phyloP scores from a whole-genome alignment of 2,888 invertebrate species.

The Megastigmus dorsalis region DNA sequence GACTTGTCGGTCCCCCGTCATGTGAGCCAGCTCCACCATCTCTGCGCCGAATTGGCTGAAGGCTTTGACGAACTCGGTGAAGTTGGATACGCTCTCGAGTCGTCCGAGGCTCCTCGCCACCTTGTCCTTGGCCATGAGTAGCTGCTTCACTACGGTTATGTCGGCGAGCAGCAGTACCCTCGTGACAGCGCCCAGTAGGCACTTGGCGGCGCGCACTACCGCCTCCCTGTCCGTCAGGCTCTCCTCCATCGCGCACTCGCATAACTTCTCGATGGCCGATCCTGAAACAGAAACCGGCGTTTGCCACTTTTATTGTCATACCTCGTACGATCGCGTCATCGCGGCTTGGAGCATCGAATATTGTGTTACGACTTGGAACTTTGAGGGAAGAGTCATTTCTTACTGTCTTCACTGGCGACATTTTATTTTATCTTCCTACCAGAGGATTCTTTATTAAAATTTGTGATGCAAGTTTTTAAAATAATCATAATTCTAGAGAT shows the following conservation, averaged over 20 bases:
- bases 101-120: conserved; percentile 88
- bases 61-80: conserved; percentile 98
- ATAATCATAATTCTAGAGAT: no score
- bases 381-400: neutral
- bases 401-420: no score
- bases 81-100: conserved; percentile 91
- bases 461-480: no score
- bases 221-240: conserved; percentile 79
- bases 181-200: conserved; percentile 95
- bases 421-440: no score
- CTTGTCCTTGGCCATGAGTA: conserved; percentile 96
- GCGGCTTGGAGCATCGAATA: no score
- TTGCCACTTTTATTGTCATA: neutral
- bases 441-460: no score
- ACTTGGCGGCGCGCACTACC: conserved; percentile 93
- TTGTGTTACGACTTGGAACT: no score
- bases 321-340: no score
- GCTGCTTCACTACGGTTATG: conserved; percentile 97
- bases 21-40: conserved; percentile 98
- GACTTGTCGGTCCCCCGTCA: conserved; percentile 86
- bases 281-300: conserved; percentile 83
- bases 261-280: conserved; percentile 92
- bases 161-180: conserved; percentile 96
- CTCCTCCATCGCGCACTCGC: conserved; percentile 84
- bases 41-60: conserved; percentile 99